Conservation (phyloP, 2,888 invertebrate species). For the Epistrophella euchroma region DNA sequence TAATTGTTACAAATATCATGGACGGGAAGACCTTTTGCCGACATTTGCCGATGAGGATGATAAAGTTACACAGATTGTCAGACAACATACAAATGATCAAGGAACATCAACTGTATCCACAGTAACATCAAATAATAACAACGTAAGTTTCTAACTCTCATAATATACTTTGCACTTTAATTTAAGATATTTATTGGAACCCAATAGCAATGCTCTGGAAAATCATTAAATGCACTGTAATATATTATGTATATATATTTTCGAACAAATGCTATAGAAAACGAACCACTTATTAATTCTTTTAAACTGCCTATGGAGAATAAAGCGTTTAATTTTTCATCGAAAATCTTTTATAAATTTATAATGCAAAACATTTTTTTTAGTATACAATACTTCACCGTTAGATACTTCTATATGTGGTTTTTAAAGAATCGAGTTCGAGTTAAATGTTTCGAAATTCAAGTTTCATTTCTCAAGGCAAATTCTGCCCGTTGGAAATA, state of each 20-base stretch:
- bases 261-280: not conserved
- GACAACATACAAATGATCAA: conserved; percentile 79
- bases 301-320: too few species aligned
- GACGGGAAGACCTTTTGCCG: conserved; percentile 96
- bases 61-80: conserved; percentile 87
- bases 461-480: too few species aligned
- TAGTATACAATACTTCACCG: too few species aligned
- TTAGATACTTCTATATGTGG: too few species aligned
- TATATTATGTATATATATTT: not conserved
- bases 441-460: too few species aligned
- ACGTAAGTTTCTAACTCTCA: conserved; percentile 65
- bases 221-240: conserved; percentile 9
- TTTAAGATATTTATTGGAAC: too few species aligned
- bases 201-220: not conserved
- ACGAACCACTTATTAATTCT: not conserved
- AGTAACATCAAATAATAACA: conserved; percentile 75
- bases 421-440: too few species aligned
- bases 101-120: conserved; percentile 74
- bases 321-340: too few species aligned
- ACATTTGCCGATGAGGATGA: conserved; percentile 97
- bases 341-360: too few species aligned
- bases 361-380: too few species aligned
- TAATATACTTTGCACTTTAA: not conserved
- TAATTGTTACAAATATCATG: conserved; percentile 99
- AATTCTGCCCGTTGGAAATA: too few species aligned